Evolutionary conservation across 2,113 vertebrate species (phyloP).

Genomic region (Garra rufa): DNA sequence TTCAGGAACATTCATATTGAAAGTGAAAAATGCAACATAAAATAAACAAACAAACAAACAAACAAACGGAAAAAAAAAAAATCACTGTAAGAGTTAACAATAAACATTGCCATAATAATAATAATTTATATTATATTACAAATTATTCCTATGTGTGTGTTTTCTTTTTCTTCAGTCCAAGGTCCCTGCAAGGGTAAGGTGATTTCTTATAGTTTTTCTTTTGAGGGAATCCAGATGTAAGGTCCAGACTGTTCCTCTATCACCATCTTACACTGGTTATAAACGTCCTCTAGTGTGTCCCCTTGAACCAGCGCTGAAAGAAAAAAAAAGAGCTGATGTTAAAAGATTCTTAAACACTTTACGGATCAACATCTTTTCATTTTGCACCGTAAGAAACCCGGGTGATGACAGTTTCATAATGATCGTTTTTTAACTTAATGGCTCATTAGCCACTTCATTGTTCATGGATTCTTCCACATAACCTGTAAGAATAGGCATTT

Average conservation of each 20-base stretch:
- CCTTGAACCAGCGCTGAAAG: conserved; percentile 94
- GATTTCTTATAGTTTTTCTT: conserved; percentile 94
- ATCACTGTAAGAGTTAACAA: conserved; percentile 85
- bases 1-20: conserved; percentile 79
- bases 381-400: neutral
- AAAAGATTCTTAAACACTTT: conserved; percentile 8
- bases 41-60: conserved; percentile 56
- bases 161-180: conserved; percentile 72
- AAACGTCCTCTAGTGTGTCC: conserved; percentile 97
- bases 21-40: conserved; percentile 63
- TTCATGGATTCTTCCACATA: neutral
- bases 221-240: conserved; percentile 99
- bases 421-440: conserved; percentile 35
- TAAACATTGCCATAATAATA: conserved; percentile 83
- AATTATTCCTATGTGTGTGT: conserved; percentile 76
- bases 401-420: conserved; percentile 11
- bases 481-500: conserved; percentile 18
- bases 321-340: conserved; percentile 31
- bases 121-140: conserved; percentile 87
- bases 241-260: conserved; percentile 99
- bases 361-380: neutral
- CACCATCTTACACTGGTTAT: conserved; percentile 97
- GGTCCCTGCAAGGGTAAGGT: conserved; percentile 71
- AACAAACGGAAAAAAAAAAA: conserved; percentile 27
- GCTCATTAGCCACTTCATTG: conserved; percentile 36